Base-by-base conservation (phyloP, 1,140 invertebrate genomes). In the Ectropis grisescens region DNA sequence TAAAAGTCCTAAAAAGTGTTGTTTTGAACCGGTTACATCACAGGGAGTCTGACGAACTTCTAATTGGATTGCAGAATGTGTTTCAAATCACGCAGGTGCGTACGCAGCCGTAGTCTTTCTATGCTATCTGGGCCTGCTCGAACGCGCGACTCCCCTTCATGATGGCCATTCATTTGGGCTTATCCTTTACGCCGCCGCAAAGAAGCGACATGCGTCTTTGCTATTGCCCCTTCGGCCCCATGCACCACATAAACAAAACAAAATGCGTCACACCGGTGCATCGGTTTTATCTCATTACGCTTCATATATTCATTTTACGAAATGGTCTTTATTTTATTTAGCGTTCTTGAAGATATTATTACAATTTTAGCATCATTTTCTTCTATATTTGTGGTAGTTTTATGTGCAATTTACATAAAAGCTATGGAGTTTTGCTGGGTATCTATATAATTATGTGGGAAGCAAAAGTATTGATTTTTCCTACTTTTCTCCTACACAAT, bases 71-170 rank as follows among this genome's bases (percentile, higher is more conserved):
- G 58, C 59, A 72, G 81, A 72, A 82, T 82, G 80, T 75, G 54
- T 79, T 69, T 79, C 78, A 84, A 86, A 86, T 87, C 89, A 91
- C 90, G 89, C 90, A 92, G 91, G 91, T 93, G 91, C 91, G 91
- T 92, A 93, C 91, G 91, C 91, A 93, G 89, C 85, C 89, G 89
- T 91, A 88, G 84, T 88, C 86, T 90, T 85, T 84, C 86, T 87
- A 88, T 86, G 86, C 89, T 88, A 86, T 90, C 90, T 91, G 90
- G 86, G 90, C 89, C 86, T 91, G 90, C 90, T 91, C 90, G 78
- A 78, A 81, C 68, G 66, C 76, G 79, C 76, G 72, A 71, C 60
- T 58, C 56, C 68, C 75, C 74, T 79, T 70, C 66, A 80, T 82
- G 74, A 72, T 82, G 74, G 78, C 78, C 75, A 78, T 79, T 80